These are phyloP conservation scores for Aphyosemion australe DNA, from an alignment of 2,113 vertebrate species.

Conservation along the genomic window DNA sequence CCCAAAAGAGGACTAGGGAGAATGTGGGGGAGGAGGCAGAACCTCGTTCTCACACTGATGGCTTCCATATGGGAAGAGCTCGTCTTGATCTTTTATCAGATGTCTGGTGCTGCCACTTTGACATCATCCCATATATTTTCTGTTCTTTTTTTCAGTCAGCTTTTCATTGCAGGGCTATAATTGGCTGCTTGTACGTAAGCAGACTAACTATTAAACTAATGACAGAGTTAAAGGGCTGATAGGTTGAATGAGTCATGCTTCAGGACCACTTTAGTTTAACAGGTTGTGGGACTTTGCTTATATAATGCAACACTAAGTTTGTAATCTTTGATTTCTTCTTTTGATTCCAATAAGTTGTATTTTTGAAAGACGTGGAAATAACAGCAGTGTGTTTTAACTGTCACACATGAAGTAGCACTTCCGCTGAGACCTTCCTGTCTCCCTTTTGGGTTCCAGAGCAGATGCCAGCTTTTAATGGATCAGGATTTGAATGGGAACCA, in stretches of 20 bases:
- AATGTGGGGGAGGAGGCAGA: slow-evolving; percentile 71
- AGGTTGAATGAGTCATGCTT: slow-evolving; percentile 35
- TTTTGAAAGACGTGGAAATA: slow-evolving; percentile 6
- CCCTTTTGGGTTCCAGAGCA: slow-evolving; percentile 14
- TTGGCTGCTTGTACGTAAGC: slow-evolving; percentile 40
- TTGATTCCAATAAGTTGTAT: slow-evolving; percentile 4
- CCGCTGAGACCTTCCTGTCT: too few species aligned
- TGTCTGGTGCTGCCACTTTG: slow-evolving; percentile 50
- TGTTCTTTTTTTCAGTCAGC: slow-evolving; percentile 38
- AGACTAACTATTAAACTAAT: slow-evolving; percentile 39
- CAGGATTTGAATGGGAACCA: slow-evolving; percentile 31
- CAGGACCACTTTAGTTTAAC: slow-evolving; percentile 26
- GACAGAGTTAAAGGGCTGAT: slow-evolving; percentile 43
- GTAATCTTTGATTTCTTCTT: neutral
- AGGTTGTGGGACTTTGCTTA: slow-evolving; percentile 12
- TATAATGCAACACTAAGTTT: neutral
- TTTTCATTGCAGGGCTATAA: slow-evolving; percentile 42
- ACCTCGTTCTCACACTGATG: slow-evolving; percentile 75
- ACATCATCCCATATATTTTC: slow-evolving; percentile 46
- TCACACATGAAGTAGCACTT: neutral
- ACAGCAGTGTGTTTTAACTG: slow-evolving; percentile 10
- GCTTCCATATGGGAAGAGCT: slow-evolving; percentile 76
- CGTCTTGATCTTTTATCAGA: slow-evolving; percentile 64
- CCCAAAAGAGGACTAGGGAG: slow-evolving; percentile 54
- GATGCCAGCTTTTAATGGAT: slow-evolving; percentile 65